Conservation (phyloP, 2,888 invertebrate species). For the Venusia cambrica region DNA sequence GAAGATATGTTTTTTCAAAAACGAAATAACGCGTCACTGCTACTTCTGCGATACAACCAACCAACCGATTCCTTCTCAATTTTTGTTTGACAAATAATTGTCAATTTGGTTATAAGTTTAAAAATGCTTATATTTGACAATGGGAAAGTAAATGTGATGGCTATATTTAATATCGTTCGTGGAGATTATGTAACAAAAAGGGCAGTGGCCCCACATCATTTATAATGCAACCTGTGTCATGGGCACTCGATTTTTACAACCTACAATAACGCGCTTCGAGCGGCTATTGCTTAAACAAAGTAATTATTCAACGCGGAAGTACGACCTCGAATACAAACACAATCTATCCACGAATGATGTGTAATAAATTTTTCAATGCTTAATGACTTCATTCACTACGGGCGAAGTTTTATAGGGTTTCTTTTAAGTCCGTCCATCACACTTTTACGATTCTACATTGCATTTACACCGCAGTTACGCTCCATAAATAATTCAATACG, state of each 20-base stretch:
- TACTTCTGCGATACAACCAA: no score
- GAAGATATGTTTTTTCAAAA: no score
- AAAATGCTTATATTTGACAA: no score
- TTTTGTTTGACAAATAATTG: no score
- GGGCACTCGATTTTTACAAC: constrained; percentile 10
- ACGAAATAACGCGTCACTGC: no score
- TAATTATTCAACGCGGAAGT: constrained; percentile 18
- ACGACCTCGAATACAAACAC: constrained; percentile 15
- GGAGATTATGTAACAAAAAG: no score
- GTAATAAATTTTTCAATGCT: constrained; percentile 22
- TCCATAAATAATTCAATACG: constrained; percentile 31
- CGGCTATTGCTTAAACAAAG: constrained; percentile 16
- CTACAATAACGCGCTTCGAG: constrained; percentile 15
- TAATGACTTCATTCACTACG: constrained; percentile 28
- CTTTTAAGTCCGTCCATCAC: constrained; percentile 28
- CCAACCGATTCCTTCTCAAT: no score
- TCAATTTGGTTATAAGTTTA: no score
- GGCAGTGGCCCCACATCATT: constrained; percentile 12
- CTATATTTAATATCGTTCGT: no score
- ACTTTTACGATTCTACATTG: constrained; percentile 29
- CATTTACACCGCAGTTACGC: constrained; percentile 28
- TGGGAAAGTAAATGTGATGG: no score
- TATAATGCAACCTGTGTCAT: constrained; percentile 13
- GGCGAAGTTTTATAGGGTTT: constrained; percentile 27
- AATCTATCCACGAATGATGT: constrained; percentile 19